Percentiles rank a stretch among this genome's conserved stretches.
Evolutionary conservation across 2,888 invertebrate genomes (phyloP).

Genomic region (Exocentrus adspersus): DNA sequence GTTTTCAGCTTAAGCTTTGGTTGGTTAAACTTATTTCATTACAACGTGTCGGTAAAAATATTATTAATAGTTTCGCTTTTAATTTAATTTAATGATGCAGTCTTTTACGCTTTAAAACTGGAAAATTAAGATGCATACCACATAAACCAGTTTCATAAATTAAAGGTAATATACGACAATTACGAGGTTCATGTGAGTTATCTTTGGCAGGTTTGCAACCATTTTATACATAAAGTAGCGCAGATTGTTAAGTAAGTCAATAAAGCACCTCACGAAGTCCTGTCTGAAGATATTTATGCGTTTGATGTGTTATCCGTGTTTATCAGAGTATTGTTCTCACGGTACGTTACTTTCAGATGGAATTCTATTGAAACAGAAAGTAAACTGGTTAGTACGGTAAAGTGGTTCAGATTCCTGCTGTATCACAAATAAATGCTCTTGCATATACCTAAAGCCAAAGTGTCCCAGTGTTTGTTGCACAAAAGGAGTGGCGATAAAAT

Average conservation of each 20-base stretch:
- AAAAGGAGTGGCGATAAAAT: too few species aligned
- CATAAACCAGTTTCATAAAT: not conserved
- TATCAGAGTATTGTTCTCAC: conserved; percentile 34
- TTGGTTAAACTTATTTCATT: too few species aligned
- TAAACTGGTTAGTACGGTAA: conserved; percentile 20
- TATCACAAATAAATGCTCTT: not conserved
- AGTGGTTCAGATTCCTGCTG: not conserved
- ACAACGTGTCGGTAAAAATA: too few species aligned
- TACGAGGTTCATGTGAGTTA: not conserved
- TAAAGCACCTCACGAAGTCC: conserved; percentile 15
- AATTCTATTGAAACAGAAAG: conserved; percentile 37
- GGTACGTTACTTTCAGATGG: conserved; percentile 34
- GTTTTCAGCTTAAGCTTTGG: too few species aligned
- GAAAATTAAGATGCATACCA: too few species aligned
- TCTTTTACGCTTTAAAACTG: too few species aligned
- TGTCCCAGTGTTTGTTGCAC: too few species aligned
- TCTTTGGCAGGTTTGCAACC: conserved; percentile 6
- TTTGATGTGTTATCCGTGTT: conserved; percentile 20
- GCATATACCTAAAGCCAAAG: too few species aligned
- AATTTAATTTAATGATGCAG: too few species aligned
- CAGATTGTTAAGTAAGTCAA: conserved; percentile 17
- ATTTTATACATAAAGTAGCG: conserved; percentile 12
- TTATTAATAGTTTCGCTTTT: too few species aligned
- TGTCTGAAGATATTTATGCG: conserved; percentile 12
- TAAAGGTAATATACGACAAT: not conserved